Evolutionary conservation across 2,888 invertebrate genomes (phyloP), one percentile per base, ranked within the genome.

Genomic region (Rotaria macrura): DNA sequence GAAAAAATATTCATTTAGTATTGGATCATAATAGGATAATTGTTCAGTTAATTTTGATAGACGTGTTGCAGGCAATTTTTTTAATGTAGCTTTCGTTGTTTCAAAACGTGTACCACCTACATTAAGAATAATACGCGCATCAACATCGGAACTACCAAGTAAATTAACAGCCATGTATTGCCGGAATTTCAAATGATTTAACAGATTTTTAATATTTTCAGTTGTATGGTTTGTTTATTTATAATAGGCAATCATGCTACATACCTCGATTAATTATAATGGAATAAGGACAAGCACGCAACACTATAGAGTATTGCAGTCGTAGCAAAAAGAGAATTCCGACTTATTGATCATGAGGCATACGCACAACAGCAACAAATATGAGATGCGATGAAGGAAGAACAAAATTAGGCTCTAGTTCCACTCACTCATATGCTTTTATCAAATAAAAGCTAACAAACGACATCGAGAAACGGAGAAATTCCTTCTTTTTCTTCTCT

Each of bases 1-100:
- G 92, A 97, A 97, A 93, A 97, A 97, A 93, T 96, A 97, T 92
- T 97, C 97, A 92, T 97, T 97, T 89, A 97, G 93, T 90, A 97
- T 95, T 85, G 96, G 96, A 92, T 97, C 97, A 92, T 97, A 97
- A 92, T 96, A 97, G 91, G 95, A 96, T 89, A 96, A 93, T 85
- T 96, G 96, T 92, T 97, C 97, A 29, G 87, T 87, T 88, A 96
- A 93, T 88, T 95, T 92, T 85, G 96, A 96, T 88, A 96, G 93
- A 88, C 96, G 92, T 86, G 96, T 96, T 89, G 96, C 96, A 83
- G 96, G 96, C 90, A 96, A 96, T 93, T 96, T 96, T 92, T 96
- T 95, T 89, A 96, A 92, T 87, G 96, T 96, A 83, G 89, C 88
- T 74, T 87, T 87, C 34, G 85, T 90, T 23, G 90, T 90, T 87